A percentile compares a stretch with the other conserved stretches of the same genome.
These are phyloP conservation scores for Cinclus mexicanus DNA, from an alignment of 2,113 vertebrate genomes.

Conservation along the genomic window DNA sequence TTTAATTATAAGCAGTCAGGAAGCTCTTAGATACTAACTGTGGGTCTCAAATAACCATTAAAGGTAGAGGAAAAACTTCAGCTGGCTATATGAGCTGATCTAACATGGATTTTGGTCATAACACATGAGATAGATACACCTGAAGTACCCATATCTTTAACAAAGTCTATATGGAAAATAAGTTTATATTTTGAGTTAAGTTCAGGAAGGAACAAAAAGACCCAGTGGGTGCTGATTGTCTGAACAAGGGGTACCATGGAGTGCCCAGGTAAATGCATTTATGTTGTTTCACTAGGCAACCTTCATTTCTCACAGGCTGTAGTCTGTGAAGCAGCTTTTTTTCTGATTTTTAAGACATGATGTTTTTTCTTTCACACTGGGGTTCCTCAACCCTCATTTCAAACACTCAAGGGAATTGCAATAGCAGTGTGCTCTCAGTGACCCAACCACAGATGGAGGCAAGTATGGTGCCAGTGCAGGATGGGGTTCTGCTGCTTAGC, in stretches of 20 bases:
- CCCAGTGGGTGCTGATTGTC: not conserved
- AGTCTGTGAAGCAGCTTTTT: not conserved
- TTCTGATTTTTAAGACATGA: not conserved
- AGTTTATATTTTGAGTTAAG: not conserved
- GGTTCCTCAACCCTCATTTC: not conserved
- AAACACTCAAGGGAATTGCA: not conserved
- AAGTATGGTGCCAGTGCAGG: fast-evolving
- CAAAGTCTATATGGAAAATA: not conserved
- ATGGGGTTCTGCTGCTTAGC: not conserved
- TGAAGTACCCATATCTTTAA: not conserved
- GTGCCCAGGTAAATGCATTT: not conserved
- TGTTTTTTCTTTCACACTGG: not conserved
- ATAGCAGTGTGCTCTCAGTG: not conserved
- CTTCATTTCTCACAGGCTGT: not conserved
- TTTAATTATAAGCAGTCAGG: not conserved
- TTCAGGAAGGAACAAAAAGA: not conserved
- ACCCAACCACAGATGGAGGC: not conserved
- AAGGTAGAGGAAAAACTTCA: not conserved
- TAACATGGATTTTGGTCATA: not conserved
- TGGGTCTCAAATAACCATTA: not conserved
- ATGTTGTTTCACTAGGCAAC: not conserved
- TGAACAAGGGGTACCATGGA: not conserved
- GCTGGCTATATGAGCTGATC: not conserved
- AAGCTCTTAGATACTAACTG: not conserved
- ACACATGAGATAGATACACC: not conserved